A percentile compares a stretch with the other conserved stretches of the same genome.
Conservation (phyloP, 2,113 vertebrate species). For the Donacobius atricapilla region DNA sequence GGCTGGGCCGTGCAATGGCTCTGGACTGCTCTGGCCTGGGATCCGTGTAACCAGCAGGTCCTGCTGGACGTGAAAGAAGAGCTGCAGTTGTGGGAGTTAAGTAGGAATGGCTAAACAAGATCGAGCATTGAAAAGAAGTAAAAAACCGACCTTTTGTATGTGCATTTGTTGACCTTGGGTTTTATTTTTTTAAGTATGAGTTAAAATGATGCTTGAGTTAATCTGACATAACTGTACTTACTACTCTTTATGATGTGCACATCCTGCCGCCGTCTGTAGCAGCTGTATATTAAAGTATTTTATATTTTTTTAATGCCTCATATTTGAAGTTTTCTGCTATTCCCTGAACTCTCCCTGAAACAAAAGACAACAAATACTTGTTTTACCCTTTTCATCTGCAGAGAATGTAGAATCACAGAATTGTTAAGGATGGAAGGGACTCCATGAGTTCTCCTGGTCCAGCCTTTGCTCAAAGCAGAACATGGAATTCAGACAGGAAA, state of each 20-base stretch:
- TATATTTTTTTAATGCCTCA: not conserved
- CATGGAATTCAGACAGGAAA: not conserved
- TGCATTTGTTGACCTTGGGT: not conserved
- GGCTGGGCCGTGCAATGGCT: not conserved
- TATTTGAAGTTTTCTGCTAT: not conserved
- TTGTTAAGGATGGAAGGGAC: not conserved
- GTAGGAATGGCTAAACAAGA: conserved; percentile 44
- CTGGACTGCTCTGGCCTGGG: not conserved
- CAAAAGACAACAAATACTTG: not conserved
- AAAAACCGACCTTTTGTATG: not conserved
- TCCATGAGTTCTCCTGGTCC: not conserved
- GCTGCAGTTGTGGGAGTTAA: conserved; percentile 1
- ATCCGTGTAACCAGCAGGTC: not conserved
- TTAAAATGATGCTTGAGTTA: not conserved
- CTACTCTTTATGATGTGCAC: not conserved
- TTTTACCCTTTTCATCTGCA: not conserved
- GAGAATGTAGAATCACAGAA: not conserved
- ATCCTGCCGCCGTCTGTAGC: not conserved
- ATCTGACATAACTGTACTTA: not conserved
- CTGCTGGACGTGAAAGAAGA: not conserved
- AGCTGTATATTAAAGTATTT: not conserved
- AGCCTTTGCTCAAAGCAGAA: not conserved
- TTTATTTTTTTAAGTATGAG: not conserved
- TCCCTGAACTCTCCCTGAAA: fast-evolving
- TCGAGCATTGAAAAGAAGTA: not conserved